Evolutionary conservation across 2,888 invertebrate species (phyloP), one percentile per base, ranked within the genome.

Genomic region (Maniola hyperantus): DNA sequence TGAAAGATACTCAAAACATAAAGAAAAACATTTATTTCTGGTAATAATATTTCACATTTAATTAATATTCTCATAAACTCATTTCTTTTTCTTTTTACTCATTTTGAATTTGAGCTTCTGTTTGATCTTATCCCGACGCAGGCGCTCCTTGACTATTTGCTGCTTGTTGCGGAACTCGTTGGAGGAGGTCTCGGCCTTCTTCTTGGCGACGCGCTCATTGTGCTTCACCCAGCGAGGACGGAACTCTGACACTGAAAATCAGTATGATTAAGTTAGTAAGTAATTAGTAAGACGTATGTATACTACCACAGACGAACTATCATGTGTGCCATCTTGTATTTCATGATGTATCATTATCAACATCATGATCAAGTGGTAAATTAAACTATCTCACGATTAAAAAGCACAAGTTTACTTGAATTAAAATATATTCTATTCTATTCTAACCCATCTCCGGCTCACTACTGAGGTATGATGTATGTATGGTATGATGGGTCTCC

Each of bases 161-260:
- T 96, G 96, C 63, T 96, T 95, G 81, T 94, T 92, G 77, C 94
- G 94, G 81, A 97, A 84, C 84, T 97, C 95, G n/a, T 88, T 92
- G 65, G 92, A 93, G 33, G 88, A 88, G 0, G 83, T 80, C n/a
- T 83, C 88, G 73, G 82, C 85, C 74, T 94, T 93, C 83, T 95
- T 95, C 68, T 93, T 87, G 72, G 94, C 94, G 4, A 95, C 68
- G 70, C 97, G 96, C 69, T 95, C 95, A 85, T 97, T 97, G 83
- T 97, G 96, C 58, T 95, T 94, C 58, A 95, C 95, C 95, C 96
- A 97, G 77, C 95, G 96, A 0, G 96, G 96, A 65, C 94, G 92
- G 76, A 93, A 93, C 61, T 95, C 94, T 0, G 94, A 92, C 11
- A 83, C 91, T 82, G 88, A 39, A 73, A 72, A 61, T 6, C 46